These are phyloP conservation scores for Gambelia wislizenii DNA, from an alignment of 2,797 vertebrate species.

Conservation along the genomic window DNA sequence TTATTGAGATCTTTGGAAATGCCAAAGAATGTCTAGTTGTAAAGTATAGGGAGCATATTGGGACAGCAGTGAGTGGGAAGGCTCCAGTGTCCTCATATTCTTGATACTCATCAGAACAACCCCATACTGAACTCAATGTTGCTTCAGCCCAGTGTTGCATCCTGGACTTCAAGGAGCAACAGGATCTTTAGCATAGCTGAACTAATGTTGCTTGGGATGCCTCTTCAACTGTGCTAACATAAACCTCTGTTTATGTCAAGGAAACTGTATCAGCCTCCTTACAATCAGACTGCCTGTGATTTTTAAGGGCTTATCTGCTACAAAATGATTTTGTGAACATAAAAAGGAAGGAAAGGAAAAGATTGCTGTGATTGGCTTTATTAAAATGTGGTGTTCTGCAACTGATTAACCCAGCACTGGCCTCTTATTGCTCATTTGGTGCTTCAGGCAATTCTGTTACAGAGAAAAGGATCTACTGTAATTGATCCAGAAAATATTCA, in stretches of 20 bases:
- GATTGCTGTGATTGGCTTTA: slow-evolving; percentile 33
- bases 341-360: slow-evolving; percentile 10
- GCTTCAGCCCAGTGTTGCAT: no score
- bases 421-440: slow-evolving; percentile 5
- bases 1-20: no score
- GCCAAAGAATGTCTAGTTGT: no score
- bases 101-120: background rate
- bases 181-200: background rate
- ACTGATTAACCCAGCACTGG: background rate
- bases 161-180: background rate
- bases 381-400: slow-evolving; percentile 11
- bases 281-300: background rate
- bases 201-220: background rate
- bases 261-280: background rate
- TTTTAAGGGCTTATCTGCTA: background rate
- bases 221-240: background rate
- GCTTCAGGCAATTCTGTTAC: background rate
- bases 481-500: background rate
- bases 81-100: no score
- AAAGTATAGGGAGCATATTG: no score
- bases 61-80: no score
- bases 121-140: no score
- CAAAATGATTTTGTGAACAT: slow-evolving; percentile 35
- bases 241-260: background rate
- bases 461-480: background rate